A percentile compares a stretch with the other conserved stretches of the same genome.
These are phyloP conservation scores for Etia nguti DNA, from an alignment of 2,113 vertebrate genomes.

Conservation along the genomic window DNA sequence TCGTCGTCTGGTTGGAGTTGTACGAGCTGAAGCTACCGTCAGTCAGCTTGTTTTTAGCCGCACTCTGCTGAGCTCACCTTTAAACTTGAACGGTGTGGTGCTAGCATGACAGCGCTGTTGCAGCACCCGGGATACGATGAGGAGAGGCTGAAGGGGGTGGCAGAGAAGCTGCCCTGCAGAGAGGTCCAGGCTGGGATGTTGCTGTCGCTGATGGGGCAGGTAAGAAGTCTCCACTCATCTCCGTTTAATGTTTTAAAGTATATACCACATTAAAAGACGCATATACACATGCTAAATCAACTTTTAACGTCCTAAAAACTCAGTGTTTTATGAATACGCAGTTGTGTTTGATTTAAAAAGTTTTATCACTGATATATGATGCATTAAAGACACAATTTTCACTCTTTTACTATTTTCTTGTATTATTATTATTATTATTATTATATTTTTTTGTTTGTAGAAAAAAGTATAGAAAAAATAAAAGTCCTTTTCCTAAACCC, in stretches of 20 bases:
- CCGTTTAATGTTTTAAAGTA: background rate
- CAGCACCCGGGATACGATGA: slow-evolving; percentile 71
- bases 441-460: background rate
- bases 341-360: background rate
- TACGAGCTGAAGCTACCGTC: background rate
- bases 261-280: background rate
- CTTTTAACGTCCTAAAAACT: background rate
- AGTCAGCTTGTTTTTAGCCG: background rate
- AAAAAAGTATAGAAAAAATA: background rate
- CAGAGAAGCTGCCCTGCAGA: slow-evolving; percentile 80
- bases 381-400: background rate
- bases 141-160: slow-evolving; percentile 63
- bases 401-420: background rate
- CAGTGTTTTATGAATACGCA: background rate
- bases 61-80: background rate
- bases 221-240: slow-evolving; percentile 20
- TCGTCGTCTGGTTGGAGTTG: background rate
- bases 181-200: slow-evolving; percentile 79
- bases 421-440: background rate
- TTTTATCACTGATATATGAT: background rate
- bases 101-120: slow-evolving; percentile 62
- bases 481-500: background rate
- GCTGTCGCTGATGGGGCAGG: slow-evolving; percentile 88
- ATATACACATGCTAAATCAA: too few species aligned
- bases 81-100: background rate